A percentile compares a stretch with the other conserved stretches of the same genome.
phyloP scores from a whole-genome alignment of 1,140 invertebrate species.

The Drosophila kohkoa region DNA sequence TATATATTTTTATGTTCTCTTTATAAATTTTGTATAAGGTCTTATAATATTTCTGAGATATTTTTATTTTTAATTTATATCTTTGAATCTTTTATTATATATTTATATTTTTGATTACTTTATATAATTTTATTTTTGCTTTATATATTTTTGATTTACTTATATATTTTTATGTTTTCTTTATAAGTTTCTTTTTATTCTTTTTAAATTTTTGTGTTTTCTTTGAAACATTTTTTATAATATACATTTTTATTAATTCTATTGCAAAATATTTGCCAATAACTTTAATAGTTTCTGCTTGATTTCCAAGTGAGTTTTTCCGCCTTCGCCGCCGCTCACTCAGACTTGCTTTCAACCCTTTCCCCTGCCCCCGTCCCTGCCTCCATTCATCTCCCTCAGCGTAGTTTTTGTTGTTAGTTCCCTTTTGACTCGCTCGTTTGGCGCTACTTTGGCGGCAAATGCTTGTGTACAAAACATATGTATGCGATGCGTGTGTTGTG shows the following conservation, averaged over 20 bases:
- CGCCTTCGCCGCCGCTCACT: background rate
- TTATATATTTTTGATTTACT: too few relatives aligned
- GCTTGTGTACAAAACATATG: conserved; percentile 32
- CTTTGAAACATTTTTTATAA: too few relatives aligned
- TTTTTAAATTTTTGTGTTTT: background rate
- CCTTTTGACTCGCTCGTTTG: conserved; percentile 63
- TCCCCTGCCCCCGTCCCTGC: background rate
- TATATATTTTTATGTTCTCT: too few relatives aligned
- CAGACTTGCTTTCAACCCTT: background rate
- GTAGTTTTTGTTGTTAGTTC: background rate
- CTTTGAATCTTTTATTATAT: too few relatives aligned
- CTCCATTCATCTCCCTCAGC: background rate
- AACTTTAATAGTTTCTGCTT: background rate
- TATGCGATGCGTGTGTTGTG: background rate
- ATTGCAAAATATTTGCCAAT: background rate
- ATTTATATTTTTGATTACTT: too few relatives aligned
- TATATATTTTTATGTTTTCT: too few relatives aligned
- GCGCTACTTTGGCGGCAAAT: conserved; percentile 65
- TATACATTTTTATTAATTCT: too few relatives aligned
- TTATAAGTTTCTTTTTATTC: too few relatives aligned
- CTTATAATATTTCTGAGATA: too few relatives aligned
- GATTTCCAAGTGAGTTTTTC: background rate
- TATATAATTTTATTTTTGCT: too few relatives aligned
- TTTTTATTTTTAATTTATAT: too few relatives aligned
- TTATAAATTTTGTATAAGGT: too few relatives aligned